A percentile compares a stretch with the other conserved stretches of the same genome.
Evolutionary conservation across 2,113 vertebrate genomes (phyloP).

Genomic region (Pandion haliaetus): DNA sequence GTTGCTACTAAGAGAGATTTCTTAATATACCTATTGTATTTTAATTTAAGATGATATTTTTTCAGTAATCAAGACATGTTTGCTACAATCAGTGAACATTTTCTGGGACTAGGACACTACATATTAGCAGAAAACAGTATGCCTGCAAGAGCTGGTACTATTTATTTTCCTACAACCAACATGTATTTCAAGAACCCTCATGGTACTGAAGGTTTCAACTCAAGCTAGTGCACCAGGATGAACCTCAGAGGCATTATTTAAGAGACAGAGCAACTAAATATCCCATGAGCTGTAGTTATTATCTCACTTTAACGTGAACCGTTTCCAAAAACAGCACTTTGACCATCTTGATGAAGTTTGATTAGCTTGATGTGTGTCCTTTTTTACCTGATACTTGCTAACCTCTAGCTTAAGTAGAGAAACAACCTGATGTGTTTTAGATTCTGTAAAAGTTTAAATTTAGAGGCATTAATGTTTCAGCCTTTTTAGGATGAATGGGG

Average conservation of each 20-base stretch:
- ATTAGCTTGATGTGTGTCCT: not conserved
- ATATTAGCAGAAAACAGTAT: not conserved
- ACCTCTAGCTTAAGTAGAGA: not conserved
- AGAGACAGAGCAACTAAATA: not conserved
- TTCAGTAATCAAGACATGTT: not conserved
- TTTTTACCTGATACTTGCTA: not conserved
- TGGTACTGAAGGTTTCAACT: not conserved
- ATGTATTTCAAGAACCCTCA: not conserved
- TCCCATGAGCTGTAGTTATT: not conserved
- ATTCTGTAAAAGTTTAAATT: not conserved
- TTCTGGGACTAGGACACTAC: not conserved
- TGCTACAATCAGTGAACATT: not conserved
- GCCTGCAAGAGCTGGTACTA: not conserved
- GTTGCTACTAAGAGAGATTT: not conserved
- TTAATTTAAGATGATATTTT: not conserved
- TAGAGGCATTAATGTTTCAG: not conserved
- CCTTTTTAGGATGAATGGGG: not conserved
- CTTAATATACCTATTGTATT: slow-evolving; percentile 33
- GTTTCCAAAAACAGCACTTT: not conserved
- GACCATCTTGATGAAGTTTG: not conserved
- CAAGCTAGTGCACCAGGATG: not conserved
- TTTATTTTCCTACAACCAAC: not conserved
- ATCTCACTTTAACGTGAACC: not conserved
- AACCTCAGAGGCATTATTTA: not conserved
- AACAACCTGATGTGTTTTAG: not conserved